Conservation (phyloP, 2,113 vertebrate species). For the Ctenomys sociabilis region DNA sequence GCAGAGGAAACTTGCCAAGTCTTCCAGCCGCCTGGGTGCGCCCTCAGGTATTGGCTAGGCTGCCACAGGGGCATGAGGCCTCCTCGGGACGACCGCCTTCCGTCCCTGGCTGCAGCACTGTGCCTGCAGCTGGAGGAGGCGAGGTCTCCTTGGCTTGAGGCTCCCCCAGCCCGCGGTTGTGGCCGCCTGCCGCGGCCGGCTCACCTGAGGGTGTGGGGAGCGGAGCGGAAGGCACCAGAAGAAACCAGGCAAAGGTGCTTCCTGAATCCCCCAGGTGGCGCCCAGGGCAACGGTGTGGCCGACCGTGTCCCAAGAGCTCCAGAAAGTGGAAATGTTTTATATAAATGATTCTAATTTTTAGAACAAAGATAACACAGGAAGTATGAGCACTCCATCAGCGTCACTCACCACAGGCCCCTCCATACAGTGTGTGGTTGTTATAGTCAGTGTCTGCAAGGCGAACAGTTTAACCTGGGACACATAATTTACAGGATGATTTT, state of each 20-base stretch:
- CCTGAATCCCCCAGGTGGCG: neutral
- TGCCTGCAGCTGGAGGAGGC: neutral
- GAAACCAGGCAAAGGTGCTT: neutral
- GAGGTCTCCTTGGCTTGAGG: neutral
- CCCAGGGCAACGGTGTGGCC: neutral
- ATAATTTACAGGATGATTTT: too few species aligned
- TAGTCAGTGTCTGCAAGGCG: too few species aligned
- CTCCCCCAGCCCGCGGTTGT: neutral
- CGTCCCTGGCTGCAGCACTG: neutral
- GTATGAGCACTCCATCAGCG: too few species aligned
- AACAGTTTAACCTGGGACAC: too few species aligned
- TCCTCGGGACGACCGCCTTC: neutral
- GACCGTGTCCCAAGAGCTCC: neutral
- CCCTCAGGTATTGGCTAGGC: neutral
- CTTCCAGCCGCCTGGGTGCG: too few species aligned
- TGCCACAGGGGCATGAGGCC: too few species aligned
- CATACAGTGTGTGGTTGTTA: too few species aligned
- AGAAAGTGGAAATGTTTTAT: neutral
- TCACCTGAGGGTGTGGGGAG: neutral
- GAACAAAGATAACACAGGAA: neutral
- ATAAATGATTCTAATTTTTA: neutral
- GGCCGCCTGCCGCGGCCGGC: neutral
- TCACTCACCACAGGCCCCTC: neutral
- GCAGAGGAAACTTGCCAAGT: neutral
- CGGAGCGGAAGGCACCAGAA: neutral